Percentiles rank a stretch among this genome's conserved stretches.
Evolutionary conservation across 1,140 invertebrate genomes (phyloP).

Genomic region (Heliothis virescens): DNA sequence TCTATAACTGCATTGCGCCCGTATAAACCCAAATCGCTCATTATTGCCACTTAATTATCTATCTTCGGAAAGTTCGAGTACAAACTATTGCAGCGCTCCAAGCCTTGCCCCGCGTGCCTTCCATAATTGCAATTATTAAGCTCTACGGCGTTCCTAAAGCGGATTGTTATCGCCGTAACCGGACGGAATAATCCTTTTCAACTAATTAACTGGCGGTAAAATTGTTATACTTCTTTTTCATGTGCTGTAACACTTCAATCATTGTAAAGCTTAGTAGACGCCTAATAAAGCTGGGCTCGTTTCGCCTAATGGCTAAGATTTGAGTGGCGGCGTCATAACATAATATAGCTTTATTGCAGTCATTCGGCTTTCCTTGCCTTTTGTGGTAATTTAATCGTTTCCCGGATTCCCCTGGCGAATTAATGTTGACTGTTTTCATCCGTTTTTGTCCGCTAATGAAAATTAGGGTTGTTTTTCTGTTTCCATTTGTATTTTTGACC

Average conservation of each 20-base stretch:
- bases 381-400: constrained; percentile 78
- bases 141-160: constrained; percentile 18
- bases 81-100: neutral
- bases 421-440: constrained; percentile 43
- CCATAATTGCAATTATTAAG: constrained; percentile 19
- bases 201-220: neutral
- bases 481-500: constrained; percentile 11
- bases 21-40: constrained; percentile 51
- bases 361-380: constrained; percentile 66
- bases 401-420: constrained; percentile 48
- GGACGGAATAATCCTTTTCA: constrained; percentile 10
- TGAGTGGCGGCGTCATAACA: constrained; percentile 62
- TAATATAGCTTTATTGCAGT: constrained; percentile 67
- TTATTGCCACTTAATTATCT: constrained; percentile 48
- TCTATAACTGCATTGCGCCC: constrained; percentile 77
- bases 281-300: constrained; percentile 56
- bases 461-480: constrained; percentile 37
- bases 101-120: constrained; percentile 8
- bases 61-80: constrained; percentile 34
- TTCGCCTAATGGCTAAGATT: constrained; percentile 66
- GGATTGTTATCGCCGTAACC: constrained; percentile 24
- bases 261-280: constrained; percentile 8
- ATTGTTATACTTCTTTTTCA: neutral
- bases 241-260: neutral
- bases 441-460: constrained; percentile 47